A percentile compares a stretch with the other conserved stretches of the same genome.
phyloP scores from a whole-genome alignment of 2,113 vertebrate genomes.

The Oreochromis spilurus region DNA sequence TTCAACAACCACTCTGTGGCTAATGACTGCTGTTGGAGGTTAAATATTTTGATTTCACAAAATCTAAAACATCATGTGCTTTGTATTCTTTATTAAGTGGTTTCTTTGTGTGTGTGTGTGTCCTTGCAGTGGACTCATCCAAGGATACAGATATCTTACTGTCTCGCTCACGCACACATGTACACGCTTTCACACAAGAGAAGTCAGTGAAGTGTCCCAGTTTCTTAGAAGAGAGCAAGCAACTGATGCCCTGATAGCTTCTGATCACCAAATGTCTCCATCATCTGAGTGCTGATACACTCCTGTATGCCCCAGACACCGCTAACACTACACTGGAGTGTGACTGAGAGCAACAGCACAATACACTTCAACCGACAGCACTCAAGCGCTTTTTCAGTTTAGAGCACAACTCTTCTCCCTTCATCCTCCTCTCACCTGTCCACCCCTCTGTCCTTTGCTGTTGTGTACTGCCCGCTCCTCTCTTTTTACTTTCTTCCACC shows the following conservation, averaged over 20 bases:
- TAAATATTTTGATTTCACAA: neutral
- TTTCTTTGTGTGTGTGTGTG: neutral
- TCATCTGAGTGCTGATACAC: neutral
- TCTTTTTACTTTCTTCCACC: neutral
- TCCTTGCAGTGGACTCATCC: neutral
- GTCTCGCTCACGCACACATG: neutral
- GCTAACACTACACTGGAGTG: neutral
- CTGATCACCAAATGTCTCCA: constrained; percentile 1
- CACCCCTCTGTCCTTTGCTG: neutral
- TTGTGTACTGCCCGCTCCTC: neutral
- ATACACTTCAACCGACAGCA: neutral
- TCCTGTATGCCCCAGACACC: neutral
- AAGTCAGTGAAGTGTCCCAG: neutral
- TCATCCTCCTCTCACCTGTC: neutral
- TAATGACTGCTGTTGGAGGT: neutral
- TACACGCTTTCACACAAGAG: neutral
- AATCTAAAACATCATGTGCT: neutral
- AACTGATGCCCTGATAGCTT: constrained; percentile 1
- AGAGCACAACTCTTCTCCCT: neutral
- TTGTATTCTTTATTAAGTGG: neutral
- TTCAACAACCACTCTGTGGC: neutral
- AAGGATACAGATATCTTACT: neutral
- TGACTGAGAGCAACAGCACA: neutral
- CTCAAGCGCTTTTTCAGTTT: neutral
- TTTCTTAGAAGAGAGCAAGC: neutral